Percentiles rank a stretch among this genome's conserved stretches.
These are phyloP conservation scores for Palloptera scutellata DNA, from an alignment of 2,888 invertebrate genomes.

Conservation along the genomic window DNA sequence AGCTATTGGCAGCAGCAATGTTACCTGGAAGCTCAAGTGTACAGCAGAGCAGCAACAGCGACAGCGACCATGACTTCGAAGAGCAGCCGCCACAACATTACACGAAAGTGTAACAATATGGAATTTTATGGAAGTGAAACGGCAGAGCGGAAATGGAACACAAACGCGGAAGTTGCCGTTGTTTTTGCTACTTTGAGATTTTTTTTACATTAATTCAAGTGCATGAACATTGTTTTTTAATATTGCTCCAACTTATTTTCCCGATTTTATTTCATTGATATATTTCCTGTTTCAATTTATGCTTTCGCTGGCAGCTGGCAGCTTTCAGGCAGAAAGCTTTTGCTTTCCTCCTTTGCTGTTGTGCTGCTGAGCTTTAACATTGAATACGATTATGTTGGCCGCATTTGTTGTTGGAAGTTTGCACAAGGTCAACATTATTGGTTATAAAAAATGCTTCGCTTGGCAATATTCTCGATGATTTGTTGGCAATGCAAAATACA, in stretches of 20 bases:
- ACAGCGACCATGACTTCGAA: background rate
- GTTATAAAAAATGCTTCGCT: background rate
- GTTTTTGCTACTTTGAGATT: too few relatives aligned
- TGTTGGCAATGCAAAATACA: constrained; percentile 34
- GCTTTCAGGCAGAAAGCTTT: background rate
- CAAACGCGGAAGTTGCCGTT: constrained; percentile 4
- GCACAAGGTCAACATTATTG: constrained; percentile 34
- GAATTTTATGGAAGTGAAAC: constrained; percentile 37
- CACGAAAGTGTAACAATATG: background rate
- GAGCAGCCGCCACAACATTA: constrained; percentile 6
- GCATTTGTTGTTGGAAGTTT: constrained; percentile 26
- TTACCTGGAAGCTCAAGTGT: constrained; percentile 21
- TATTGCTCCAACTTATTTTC: background rate
- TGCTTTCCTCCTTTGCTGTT: constrained; percentile 9
- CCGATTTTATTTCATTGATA: background rate
- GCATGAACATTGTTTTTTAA: too few relatives aligned
- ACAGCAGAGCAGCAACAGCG: constrained; percentile 14
- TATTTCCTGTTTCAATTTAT: background rate
- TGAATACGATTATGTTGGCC: constrained; percentile 37
- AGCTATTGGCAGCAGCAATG: constrained; percentile 4
- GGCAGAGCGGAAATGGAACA: constrained; percentile 21
- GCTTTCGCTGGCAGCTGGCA: background rate
- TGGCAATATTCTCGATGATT: constrained; percentile 33
- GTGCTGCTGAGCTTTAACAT: constrained; percentile 30
- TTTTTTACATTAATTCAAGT: too few relatives aligned